A percentile compares a stretch with the other conserved stretches of the same genome.
These are phyloP conservation scores for Ramphastos sulfuratus DNA, from an alignment of 2,113 vertebrate species.

Conservation along the genomic window DNA sequence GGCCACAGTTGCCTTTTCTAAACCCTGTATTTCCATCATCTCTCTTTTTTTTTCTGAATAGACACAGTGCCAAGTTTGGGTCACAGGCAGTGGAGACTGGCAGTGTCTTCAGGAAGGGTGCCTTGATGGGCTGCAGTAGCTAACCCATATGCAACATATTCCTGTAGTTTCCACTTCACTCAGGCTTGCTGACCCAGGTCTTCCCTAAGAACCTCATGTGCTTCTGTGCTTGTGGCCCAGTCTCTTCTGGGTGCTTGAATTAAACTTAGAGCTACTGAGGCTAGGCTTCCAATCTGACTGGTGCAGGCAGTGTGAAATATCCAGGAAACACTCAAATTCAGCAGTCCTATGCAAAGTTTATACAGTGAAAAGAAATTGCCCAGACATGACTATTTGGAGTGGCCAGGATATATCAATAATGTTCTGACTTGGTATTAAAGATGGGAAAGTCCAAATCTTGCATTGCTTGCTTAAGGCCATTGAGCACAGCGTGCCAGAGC, in stretches of 20 bases:
- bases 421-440: constrained; percentile 17
- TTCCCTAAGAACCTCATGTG: accelerated
- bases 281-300: not conserved
- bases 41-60: not conserved
- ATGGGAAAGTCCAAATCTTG: not conserved
- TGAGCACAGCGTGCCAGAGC: not conserved
- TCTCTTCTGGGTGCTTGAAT: not conserved
- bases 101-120: not conserved
- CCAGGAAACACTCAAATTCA: not conserved
- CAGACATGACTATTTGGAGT: not conserved
- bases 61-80: not conserved
- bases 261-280: not conserved
- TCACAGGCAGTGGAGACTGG: not conserved
- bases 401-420: not conserved
- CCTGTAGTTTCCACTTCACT: not conserved
- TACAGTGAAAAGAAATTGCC: not conserved
- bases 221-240: not conserved
- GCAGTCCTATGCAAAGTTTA: not conserved
- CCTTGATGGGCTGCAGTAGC: not conserved
- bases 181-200: not conserved
- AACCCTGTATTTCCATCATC: not conserved
- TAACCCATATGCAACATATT: not conserved
- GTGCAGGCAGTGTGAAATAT: accelerated
- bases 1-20: not conserved
- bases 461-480: not conserved